phyloP scores from a whole-genome alignment of 2,797 vertebrate species.

The Protonibea diacanthus region DNA sequence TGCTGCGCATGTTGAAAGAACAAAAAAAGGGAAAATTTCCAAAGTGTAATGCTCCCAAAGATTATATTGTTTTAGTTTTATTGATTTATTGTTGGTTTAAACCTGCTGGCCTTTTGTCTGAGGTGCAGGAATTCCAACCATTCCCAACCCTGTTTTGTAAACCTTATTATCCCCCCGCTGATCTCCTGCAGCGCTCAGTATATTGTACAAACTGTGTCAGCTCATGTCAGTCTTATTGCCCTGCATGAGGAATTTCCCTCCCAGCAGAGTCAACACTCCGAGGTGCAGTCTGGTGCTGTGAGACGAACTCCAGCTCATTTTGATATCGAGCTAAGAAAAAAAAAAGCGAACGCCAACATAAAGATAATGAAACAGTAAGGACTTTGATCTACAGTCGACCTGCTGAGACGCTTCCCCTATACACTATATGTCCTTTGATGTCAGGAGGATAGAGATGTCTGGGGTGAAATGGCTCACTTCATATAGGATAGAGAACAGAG shows the following conservation, averaged over 20 bases:
- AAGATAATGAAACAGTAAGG: neutral
- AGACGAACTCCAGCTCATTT: neutral
- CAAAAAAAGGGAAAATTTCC: neutral
- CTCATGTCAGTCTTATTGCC: neutral
- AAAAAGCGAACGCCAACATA: constrained; percentile 11
- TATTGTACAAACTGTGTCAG: constrained; percentile 20
- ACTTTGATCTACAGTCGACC: constrained; percentile 34
- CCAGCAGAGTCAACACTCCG: neutral
- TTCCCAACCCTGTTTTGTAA: constrained; percentile 45
- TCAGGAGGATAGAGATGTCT: constrained; percentile 48
- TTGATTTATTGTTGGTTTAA: constrained; percentile 10
- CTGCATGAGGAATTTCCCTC: constrained; percentile 5
- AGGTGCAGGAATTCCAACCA: constrained; percentile 59
- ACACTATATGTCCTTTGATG: constrained; percentile 50
- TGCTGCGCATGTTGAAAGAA: neutral
- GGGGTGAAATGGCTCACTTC: constrained; percentile 16
- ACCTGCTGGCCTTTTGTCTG: constrained; percentile 7
- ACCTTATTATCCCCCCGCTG: constrained; percentile 43
- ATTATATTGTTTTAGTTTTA: neutral
- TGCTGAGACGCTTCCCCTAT: constrained; percentile 10
- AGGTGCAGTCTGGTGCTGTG: neutral
- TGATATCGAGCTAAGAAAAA: neutral
- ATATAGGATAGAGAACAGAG: constrained; percentile 11
- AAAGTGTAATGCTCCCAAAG: neutral
- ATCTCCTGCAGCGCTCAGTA: constrained; percentile 21